Evolutionary conservation across 2,888 invertebrate species (phyloP).

Genomic region (Xiphydria camelus): DNA sequence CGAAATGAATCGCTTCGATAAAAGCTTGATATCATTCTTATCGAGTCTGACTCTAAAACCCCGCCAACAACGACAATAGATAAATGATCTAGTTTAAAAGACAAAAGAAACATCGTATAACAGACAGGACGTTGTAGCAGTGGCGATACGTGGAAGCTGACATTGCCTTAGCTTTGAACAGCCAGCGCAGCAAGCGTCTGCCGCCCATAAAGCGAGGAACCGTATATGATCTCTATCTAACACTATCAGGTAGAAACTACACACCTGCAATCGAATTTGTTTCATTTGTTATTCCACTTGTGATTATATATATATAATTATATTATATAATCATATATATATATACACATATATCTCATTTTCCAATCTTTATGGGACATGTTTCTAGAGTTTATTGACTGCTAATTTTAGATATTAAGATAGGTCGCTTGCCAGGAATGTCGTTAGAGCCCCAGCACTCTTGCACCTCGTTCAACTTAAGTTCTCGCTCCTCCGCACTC

Average conservation of each 20-base stretch:
- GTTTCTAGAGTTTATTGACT: constrained; percentile 17
- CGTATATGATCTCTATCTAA: constrained; percentile 81
- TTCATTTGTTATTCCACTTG: constrained; percentile 15
- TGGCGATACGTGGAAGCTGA: constrained; percentile 72
- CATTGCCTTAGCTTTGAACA: constrained; percentile 72
- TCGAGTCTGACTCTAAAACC: no score
- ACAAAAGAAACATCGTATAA: constrained; percentile 42
- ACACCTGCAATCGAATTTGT: constrained; percentile 32
- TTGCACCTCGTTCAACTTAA: constrained; percentile 26
- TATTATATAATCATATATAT: constrained; percentile 12
- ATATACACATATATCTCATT: constrained; percentile 17
- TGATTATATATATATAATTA: constrained; percentile 24
- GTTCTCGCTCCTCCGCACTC: no score
- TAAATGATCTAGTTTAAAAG: no score
- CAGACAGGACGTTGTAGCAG: constrained; percentile 54
- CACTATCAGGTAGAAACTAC: constrained; percentile 78
- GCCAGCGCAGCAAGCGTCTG: constrained; percentile 77
- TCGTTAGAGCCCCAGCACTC: constrained; percentile 48
- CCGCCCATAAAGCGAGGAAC: constrained; percentile 82
- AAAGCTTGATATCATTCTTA: no score
- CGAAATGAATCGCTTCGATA: no score
- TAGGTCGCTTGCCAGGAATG: constrained; percentile 50
- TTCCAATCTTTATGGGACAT: constrained; percentile 15
- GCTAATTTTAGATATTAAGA: constrained; percentile 27
- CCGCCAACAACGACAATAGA: no score